Evolutionary conservation across 2,888 invertebrate genomes (phyloP).

Genomic region (Cinara cedri): DNA sequence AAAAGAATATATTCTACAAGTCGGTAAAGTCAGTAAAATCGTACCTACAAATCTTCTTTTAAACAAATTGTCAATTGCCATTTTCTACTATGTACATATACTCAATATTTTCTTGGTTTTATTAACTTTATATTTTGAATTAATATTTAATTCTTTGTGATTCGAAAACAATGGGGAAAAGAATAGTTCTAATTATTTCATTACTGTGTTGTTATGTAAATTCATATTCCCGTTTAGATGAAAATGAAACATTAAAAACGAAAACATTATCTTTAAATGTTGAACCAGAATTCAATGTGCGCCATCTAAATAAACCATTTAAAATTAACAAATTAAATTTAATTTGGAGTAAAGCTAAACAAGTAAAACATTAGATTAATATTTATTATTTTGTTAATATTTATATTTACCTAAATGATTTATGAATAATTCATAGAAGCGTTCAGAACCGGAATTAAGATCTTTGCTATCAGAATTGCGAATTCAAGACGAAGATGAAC

Average conservation of each 20-base stretch:
- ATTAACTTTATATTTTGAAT: background rate
- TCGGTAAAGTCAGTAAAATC: background rate
- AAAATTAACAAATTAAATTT: conserved; percentile 89
- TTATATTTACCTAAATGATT: background rate
- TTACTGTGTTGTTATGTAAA: conserved; percentile 1
- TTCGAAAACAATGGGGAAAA: background rate
- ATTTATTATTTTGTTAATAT: background rate
- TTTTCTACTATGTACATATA: no score
- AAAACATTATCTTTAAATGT: conserved; percentile 56
- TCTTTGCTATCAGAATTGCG: conserved; percentile 87
- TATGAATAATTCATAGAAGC: conserved; percentile 67
- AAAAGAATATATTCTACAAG: background rate
- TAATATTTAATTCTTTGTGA: background rate
- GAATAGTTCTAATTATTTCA: background rate
- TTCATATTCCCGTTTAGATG: conserved; percentile 16
- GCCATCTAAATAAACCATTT: conserved; percentile 81
- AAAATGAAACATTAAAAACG: conserved; percentile 49
- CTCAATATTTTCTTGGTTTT: no score
- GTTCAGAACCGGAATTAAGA: conserved; percentile 83
- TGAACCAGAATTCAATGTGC: conserved; percentile 67
- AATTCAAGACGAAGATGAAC: conserved; percentile 91
- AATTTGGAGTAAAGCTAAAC: conserved; percentile 87
- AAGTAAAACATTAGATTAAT: conserved; percentile 67
- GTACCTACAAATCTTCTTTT: no score
- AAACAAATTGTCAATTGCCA: no score